Conservation (phyloP, 2,113 vertebrate species). For the Gallinago jamesoni region DNA sequence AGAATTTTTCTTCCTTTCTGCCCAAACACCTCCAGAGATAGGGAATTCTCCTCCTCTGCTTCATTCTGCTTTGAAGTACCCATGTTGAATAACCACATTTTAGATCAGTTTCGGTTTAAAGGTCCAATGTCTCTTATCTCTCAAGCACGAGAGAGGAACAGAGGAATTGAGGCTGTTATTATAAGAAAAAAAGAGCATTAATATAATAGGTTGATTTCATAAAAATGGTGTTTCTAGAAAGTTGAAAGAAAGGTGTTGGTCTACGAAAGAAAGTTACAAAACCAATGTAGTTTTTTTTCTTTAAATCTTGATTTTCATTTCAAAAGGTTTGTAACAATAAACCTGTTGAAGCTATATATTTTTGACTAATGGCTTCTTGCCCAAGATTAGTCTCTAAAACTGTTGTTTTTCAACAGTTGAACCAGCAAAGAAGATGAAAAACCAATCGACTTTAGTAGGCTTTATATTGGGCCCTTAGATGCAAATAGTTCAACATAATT, state of each 20-base stretch:
- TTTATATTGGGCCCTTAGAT: not conserved
- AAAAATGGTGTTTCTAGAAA: not conserved
- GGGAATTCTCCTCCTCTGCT: not conserved
- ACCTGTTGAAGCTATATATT: not conserved
- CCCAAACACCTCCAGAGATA: not conserved
- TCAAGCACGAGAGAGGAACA: not conserved
- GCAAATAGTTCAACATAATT: constrained; percentile 33
- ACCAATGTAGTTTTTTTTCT: not conserved
- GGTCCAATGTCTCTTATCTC: not conserved
- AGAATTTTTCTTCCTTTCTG: not conserved
- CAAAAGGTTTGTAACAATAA: not conserved
- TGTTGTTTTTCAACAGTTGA: not conserved
- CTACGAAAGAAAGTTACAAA: not conserved
- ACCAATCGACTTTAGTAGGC: not conserved
- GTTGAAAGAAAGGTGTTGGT: not conserved
- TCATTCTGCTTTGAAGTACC: not conserved
- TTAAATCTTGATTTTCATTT: not conserved
- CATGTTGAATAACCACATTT: not conserved
- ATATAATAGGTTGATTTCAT: not conserved
- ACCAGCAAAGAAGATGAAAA: constrained; percentile 13
- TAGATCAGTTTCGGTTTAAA: not conserved
- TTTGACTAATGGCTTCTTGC: not conserved
- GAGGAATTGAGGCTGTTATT: not conserved
- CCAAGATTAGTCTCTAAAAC: not conserved
- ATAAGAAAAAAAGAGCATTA: not conserved